Base-by-base conservation (phyloP, 92 coral and sea anemone genomes). In the Epizoanthus scotinus region DNA sequence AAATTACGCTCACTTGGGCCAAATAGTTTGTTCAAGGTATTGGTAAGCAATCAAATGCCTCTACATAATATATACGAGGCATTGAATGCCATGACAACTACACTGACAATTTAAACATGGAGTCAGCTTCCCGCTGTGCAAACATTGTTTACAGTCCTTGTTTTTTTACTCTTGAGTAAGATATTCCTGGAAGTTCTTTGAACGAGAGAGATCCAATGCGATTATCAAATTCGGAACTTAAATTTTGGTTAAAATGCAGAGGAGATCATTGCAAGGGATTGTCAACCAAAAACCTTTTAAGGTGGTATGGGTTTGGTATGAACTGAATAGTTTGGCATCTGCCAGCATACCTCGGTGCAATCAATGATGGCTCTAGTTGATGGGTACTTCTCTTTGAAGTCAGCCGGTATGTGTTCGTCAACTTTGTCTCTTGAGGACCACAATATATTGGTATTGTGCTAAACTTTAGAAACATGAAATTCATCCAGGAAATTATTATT, bases 341-440 rank as follows among this genome's bases (percentile, higher is more conserved):
- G 85, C 36, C 7, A 34, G 89, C 7, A 31, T 31, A 89, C 62
- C 71, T 88, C 91, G 2, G 88, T 88, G 71, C 91, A 88, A 42
- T 88, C 91, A 28, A 88, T 84, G 2, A 88, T 88, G 6, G 84
- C 88, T 42, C 87, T 78, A 50, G 91, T 85, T 8, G 78, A 71
- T 12, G 86, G 86, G 63, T 72, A 90, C 55, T 86, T 90, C 12
- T 83, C 84, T 56, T 87, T 90, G 73, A 90, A 90, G 17, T 78
- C 78, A 67, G 87, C 84, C 0, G 94, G 90, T 90, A 90, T 83
- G 70, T 57, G 71, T 64, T 79, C 55, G 40, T 90, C 83, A 53
- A 90, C 84, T 31, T 61, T 21, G 63, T 64, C 87, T 60, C 87
- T 84, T 17, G 87, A 87, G 50, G 94, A 91, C 89, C 89, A 90